Conservation (phyloP, 2,113 vertebrate genomes). For the Otis tarda region DNA sequence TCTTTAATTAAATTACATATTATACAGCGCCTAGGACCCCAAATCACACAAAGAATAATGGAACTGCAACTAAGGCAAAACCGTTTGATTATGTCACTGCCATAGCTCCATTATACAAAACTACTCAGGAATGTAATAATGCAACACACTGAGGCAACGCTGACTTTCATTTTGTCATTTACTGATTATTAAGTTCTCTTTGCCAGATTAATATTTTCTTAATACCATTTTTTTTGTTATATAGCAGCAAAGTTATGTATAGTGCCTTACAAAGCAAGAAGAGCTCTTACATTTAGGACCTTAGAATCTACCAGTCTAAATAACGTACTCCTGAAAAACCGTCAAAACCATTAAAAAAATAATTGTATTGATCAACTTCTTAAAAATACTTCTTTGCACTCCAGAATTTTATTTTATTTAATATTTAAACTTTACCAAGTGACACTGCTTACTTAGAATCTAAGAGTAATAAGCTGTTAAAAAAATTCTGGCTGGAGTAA, state of each 20-base stretch:
- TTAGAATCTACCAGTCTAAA: not conserved
- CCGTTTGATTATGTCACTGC: not conserved
- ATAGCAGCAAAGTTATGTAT: not conserved
- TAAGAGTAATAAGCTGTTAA: not conserved
- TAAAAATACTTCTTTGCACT: not conserved
- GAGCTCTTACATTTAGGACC: not conserved
- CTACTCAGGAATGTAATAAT: not conserved
- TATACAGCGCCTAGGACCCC: not conserved
- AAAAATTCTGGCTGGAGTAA: not conserved
- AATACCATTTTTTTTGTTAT: not conserved
- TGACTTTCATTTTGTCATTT: not conserved
- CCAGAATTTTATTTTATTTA: not conserved
- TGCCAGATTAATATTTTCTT: not conserved
- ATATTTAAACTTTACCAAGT: not conserved
- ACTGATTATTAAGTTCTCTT: not conserved
- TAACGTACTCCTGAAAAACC: not conserved
- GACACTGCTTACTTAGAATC: not conserved
- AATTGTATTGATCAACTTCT: not conserved
- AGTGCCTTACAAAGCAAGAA: not conserved
- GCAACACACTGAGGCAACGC: fast-evolving
- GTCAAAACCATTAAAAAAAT: not conserved
- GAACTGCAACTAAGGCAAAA: not conserved
- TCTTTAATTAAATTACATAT: not conserved
- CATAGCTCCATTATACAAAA: not conserved
- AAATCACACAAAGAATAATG: not conserved